Conservation (phyloP, 1,140 invertebrate species). For the Drosophila truncata region DNA sequence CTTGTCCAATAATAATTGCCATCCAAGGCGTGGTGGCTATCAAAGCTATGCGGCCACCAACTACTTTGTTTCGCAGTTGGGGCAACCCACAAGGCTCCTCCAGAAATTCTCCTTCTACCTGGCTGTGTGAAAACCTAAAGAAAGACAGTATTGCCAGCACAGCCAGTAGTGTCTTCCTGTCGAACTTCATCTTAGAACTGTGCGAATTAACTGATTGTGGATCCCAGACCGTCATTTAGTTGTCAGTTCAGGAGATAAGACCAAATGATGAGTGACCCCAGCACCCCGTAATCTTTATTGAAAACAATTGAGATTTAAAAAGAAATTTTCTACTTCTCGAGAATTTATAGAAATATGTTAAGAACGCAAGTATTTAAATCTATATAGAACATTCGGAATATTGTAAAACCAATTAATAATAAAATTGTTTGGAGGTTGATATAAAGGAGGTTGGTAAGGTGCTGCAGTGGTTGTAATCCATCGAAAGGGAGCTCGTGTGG, state of each 20-base stretch:
- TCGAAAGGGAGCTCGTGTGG: too few species aligned
- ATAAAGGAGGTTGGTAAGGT: too few species aligned
- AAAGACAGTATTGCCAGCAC: not conserved
- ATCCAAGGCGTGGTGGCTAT: constrained; percentile 12
- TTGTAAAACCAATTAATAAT: too few species aligned
- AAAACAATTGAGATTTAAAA: not conserved
- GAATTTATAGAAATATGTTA: not conserved
- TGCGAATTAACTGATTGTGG: not conserved
- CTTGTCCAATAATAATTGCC: not conserved
- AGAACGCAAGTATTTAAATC: too few species aligned
- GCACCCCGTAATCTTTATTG: not conserved
- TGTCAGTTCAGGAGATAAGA: constrained; percentile 1
- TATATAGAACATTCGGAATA: too few species aligned
- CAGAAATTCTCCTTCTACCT: not conserved
- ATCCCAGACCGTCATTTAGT: too few species aligned
- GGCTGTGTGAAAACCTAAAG: not conserved
- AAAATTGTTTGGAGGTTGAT: too few species aligned
- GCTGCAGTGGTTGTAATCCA: too few species aligned
- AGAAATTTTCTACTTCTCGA: not conserved
- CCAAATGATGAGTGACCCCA: not conserved
- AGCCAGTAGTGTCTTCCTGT: not conserved
- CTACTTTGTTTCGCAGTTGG: not conserved
- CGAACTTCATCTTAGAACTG: not conserved
- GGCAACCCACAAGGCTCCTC: not conserved
- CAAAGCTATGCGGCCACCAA: not conserved